Base-by-base conservation (phyloP, 2,888 invertebrate species). In the Epirrita christyi region DNA sequence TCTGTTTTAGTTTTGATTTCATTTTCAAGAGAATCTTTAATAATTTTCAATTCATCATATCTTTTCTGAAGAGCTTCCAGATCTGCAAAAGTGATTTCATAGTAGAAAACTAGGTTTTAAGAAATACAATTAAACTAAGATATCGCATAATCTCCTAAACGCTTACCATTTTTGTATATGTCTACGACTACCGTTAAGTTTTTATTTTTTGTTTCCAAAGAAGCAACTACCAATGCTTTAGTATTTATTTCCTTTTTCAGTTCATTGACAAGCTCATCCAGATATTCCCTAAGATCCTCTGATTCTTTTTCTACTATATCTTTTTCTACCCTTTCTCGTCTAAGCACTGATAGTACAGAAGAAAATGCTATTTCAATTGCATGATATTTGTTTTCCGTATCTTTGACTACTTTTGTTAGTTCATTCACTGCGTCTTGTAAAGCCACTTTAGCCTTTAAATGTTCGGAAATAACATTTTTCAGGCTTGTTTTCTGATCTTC, bases 401-500 rank as follows among this genome's bases (percentile, higher is more conserved):
- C 61, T 47, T 63, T 68, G 32, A 60, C 7, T n/a, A 37, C 21
- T 43, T 42, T 36, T 21, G 49, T 73, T 6, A 80, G 58, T 46
- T 40, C 59, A 44, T 64, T 73, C 3, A 72, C 75, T 49, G 83
- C 78, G 45, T 67, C 61, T 60, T 75, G 64, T 43, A 84, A 59
- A 11, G 47, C 55, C 27, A 80, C 78, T 60, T 73, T 80, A 1
- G 63, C 55, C 62, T 75, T 81, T 0, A 70, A 32, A 55, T 82
- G 71, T 58, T 80, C 80, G 0, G 65, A 27, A 54, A 86, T 78
- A 7, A 70, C 60, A 28, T 75, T 81, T 52, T 72, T 80, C 0
- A 81, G 65, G n/a, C 65, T 68, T 2, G 63, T 51, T 71, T 81
- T 85, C 56, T 82, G 78, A 63, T 86, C 86, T 55, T 86, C 86